Conservation (phyloP, 2,888 invertebrate genomes). For the Clepsis dumicolana region DNA sequence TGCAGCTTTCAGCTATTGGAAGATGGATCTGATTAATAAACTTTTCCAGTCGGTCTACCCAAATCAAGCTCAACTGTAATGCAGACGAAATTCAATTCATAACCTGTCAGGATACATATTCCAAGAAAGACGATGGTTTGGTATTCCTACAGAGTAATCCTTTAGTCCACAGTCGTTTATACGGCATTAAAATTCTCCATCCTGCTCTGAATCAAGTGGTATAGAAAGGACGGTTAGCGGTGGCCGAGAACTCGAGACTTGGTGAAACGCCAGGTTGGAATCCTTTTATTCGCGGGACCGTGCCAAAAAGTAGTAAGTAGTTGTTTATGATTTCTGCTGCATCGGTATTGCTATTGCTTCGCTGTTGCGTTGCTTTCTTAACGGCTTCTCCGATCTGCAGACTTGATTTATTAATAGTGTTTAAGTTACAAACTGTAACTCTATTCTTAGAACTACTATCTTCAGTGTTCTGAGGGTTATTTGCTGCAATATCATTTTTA, state of each 20-base stretch:
- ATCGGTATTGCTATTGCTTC: slow-evolving; percentile 17
- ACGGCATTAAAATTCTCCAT: slow-evolving; percentile 10
- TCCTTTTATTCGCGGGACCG: slow-evolving; percentile 33
- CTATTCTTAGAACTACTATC: not conserved
- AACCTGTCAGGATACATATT: not conserved
- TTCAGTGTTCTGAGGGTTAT: not conserved
- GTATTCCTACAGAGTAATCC: not conserved
- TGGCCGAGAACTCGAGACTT: too few relatives aligned
- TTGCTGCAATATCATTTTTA: too few relatives aligned
- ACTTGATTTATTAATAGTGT: slow-evolving; percentile 2
- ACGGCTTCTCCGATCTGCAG: slow-evolving; percentile 5
- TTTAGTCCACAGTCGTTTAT: slow-evolving; percentile 9
- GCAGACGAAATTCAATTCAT: slow-evolving; percentile 2
- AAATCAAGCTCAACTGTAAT: not conserved
- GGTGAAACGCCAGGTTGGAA: slow-evolving; percentile 26
- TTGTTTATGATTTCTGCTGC: slow-evolving; percentile 35
- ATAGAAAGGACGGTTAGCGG: slow-evolving; percentile 24
- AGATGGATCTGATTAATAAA: not conserved
- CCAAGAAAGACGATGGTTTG: not conserved
- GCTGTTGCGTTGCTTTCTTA: slow-evolving; percentile 17
- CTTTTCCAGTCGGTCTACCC: not conserved
- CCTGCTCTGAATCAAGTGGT: slow-evolving; percentile 8
- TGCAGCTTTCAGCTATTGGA: not conserved
- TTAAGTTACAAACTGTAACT: not conserved
- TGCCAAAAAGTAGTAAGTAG: slow-evolving; percentile 30